Base-by-base conservation (phyloP, 2,797 vertebrate species). In the Sebastes cheni region DNA sequence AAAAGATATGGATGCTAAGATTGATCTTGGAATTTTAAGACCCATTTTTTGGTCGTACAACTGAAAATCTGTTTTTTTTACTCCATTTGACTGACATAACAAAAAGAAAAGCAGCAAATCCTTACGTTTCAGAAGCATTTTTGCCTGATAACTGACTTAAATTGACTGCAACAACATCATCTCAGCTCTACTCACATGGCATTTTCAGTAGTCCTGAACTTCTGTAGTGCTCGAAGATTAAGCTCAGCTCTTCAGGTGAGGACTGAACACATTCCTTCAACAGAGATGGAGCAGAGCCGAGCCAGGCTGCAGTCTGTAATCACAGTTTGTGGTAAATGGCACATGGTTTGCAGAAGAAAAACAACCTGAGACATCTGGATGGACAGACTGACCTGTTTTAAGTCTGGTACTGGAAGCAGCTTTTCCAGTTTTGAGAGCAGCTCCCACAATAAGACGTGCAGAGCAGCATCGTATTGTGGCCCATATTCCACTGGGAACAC, bases 401-500 rank as follows among this genome's bases (percentile, higher is more conserved):
- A 80, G 25, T 95, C 90, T 29, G 94, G 94, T 2, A 91, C 30
- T 1, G 96, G 95, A 22, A 97, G 75, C 61, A 95, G 80, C 79
- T 94, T 95, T 78, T 96, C 96, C 76, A 97, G 89, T 60, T 95
- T 95, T 75, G 93, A 95, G 9, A 97, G 86, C 56, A 97, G 94
- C 86, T 97, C 96, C 92, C 96, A 96, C 64, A 97, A 73, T 8
- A 97, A 92, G 30, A 95, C 92, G 61, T 96, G 95, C 50, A 97
- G 84, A 1, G 96, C 96, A 1, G 87, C 81, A 36, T 97, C 86
- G 56, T 96, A 97, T 1, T 88, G 74, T 10, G 94, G 88, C 4
- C 97, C 97, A 46, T 97, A 97, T 67, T 97, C 94, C 8, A 95
- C 91, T 30, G 96, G 95, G 65, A 97, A 96, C 20, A 96, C 94